phyloP scores from a whole-genome alignment of 1,140 invertebrate species.

The Meteorus sp. region DNA sequence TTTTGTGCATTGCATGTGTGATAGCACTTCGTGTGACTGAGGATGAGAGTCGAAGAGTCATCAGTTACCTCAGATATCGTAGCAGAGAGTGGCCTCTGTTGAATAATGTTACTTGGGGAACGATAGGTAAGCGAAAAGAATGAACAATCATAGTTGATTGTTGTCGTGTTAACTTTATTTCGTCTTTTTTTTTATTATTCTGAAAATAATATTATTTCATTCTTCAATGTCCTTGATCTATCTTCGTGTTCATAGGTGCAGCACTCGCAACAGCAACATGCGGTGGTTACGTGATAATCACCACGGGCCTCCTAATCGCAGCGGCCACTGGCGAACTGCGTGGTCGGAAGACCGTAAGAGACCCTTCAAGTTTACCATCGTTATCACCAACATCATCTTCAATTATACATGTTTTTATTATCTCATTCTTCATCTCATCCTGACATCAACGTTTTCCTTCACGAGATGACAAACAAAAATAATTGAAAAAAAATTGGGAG shows the following conservation, averaged over 20 bases:
- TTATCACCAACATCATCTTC: background rate
- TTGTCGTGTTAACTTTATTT: background rate
- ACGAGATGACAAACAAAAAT: background rate
- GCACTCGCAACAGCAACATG: conserved; percentile 59
- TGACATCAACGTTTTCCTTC: background rate
- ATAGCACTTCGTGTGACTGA: conserved; percentile 70
- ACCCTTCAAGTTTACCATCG: background rate
- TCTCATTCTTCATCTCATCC: background rate
- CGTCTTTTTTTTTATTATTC: conserved; percentile 7
- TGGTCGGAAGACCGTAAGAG: conserved; percentile 63
- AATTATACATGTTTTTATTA: background rate
- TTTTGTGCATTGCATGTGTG: conserved; percentile 68
- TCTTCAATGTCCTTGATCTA: conserved; percentile 22
- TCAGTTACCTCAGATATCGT: conserved; percentile 68
- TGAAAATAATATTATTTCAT: conserved; percentile 1
- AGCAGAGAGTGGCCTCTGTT: conserved; percentile 75
- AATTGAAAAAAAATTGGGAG: background rate
- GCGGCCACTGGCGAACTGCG: conserved; percentile 67
- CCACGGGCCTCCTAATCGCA: conserved; percentile 67
- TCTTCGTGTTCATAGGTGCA: conserved; percentile 46
- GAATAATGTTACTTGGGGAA: conserved; percentile 72
- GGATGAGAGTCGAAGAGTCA: conserved; percentile 69
- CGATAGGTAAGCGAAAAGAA: conserved; percentile 61
- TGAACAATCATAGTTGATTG: conserved; percentile 11
- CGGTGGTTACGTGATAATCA: conserved; percentile 72